These are phyloP conservation scores for Atta texana DNA, from an alignment of 1,140 invertebrate genomes.

Conservation along the genomic window DNA sequence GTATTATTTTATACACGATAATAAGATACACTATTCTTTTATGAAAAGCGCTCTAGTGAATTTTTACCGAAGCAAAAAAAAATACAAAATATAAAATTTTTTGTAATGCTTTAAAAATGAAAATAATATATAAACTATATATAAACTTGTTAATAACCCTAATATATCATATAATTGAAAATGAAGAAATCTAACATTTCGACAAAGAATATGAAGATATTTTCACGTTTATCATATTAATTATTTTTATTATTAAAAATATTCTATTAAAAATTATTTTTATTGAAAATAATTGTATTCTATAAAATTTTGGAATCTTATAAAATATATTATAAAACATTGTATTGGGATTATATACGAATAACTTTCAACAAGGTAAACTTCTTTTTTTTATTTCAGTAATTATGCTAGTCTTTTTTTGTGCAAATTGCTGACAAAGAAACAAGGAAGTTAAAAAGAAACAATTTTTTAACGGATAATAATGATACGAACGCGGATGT, in stretches of 20 bases:
- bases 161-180: too few species aligned
- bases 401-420: not conserved
- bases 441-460: constrained; percentile 18
- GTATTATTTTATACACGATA: too few species aligned
- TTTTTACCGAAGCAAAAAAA: not conserved
- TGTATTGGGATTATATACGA: not conserved
- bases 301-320: not conserved
- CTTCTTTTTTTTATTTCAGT: not conserved
- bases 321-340: not conserved
- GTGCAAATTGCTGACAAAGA: not conserved
- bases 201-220: not conserved
- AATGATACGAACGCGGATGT: not conserved
- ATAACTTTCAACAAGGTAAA: not conserved
- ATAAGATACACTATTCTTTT: too few species aligned
- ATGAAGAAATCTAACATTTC: not conserved
- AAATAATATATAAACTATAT: not conserved
- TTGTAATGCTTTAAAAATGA: not conserved
- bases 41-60: not conserved
- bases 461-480: constrained; percentile 36
- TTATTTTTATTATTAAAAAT: not conserved
- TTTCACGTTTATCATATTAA: not conserved
- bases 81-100: not conserved
- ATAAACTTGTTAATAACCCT: not conserved
- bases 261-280: not conserved
- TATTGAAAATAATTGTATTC: not conserved